phyloP scores from a whole-genome alignment of 2,797 vertebrate species.

The Anas bernieri region DNA sequence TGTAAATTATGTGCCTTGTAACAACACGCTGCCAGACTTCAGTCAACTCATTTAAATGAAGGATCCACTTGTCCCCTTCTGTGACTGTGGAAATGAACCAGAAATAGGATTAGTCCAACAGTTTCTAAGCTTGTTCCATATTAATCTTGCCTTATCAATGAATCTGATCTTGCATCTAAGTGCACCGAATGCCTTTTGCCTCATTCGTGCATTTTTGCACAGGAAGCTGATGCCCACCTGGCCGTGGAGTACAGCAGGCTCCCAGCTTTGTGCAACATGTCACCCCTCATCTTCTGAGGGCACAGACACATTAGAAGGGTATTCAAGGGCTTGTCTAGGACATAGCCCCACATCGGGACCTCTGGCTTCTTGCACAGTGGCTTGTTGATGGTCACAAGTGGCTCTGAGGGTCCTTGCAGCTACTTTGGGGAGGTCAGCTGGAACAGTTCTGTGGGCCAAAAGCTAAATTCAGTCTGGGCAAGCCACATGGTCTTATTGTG shows the following conservation, averaged over 20 bases:
- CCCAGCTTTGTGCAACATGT: accelerated
- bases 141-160: background rate
- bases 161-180: background rate
- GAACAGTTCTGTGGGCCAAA: background rate
- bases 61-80: background rate
- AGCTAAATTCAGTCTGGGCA: background rate
- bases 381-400: background rate
- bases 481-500: background rate
- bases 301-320: accelerated
- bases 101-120: background rate
- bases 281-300: background rate
- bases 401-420: background rate
- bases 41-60: background rate
- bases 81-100: conserved; percentile 12
- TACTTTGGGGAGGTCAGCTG: background rate
- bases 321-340: background rate
- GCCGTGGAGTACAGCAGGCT: background rate
- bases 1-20: background rate
- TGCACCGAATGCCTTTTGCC: accelerated
- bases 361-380: background rate
- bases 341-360: accelerated
- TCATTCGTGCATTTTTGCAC: accelerated
- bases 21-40: background rate
- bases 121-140: background rate
- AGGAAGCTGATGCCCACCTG: background rate